These are phyloP conservation scores for Tetheella fluctuosa DNA, from an alignment of 2,888 invertebrate genomes.

Conservation along the genomic window DNA sequence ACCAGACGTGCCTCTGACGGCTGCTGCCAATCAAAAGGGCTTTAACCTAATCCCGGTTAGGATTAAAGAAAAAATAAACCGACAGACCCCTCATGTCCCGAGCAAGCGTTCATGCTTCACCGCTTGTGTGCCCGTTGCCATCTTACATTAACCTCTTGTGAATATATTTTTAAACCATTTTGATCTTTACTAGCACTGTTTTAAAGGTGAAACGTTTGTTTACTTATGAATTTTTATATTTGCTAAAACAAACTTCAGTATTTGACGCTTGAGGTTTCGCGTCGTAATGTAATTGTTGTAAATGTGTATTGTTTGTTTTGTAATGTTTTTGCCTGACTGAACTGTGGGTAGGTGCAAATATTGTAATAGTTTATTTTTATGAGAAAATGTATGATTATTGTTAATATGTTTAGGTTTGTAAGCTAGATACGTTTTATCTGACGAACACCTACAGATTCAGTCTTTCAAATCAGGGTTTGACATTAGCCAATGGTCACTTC, in stretches of 20 bases:
- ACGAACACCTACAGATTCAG: too few relatives aligned
- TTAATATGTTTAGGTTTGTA: too few relatives aligned
- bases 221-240: not conserved
- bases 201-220: not conserved
- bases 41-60: slow-evolving; percentile 81
- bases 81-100: slow-evolving; percentile 74
- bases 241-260: slow-evolving; percentile 52
- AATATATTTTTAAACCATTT: slow-evolving; percentile 22
- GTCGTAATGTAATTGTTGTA: slow-evolving; percentile 79
- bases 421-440: too few relatives aligned
- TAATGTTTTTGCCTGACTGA: slow-evolving; percentile 57
- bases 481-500: too few relatives aligned
- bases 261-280: slow-evolving; percentile 80
- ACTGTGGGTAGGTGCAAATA: slow-evolving; percentile 52
- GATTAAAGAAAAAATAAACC: slow-evolving; percentile 82
- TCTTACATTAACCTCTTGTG: slow-evolving; percentile 20
- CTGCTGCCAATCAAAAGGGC: slow-evolving; percentile 83
- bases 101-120: slow-evolving; percentile 79
- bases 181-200: slow-evolving; percentile 26
- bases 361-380: slow-evolving; percentile 32
- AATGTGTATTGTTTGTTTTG: slow-evolving; percentile 72
- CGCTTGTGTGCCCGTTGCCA: slow-evolving; percentile 51
- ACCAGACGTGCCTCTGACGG: slow-evolving; percentile 74
- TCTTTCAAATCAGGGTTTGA: too few relatives aligned
- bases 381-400: slow-evolving; percentile 17